These are phyloP conservation scores for Anarrhichthys ocellatus DNA, from an alignment of 2,113 vertebrate genomes.

Conservation along the genomic window DNA sequence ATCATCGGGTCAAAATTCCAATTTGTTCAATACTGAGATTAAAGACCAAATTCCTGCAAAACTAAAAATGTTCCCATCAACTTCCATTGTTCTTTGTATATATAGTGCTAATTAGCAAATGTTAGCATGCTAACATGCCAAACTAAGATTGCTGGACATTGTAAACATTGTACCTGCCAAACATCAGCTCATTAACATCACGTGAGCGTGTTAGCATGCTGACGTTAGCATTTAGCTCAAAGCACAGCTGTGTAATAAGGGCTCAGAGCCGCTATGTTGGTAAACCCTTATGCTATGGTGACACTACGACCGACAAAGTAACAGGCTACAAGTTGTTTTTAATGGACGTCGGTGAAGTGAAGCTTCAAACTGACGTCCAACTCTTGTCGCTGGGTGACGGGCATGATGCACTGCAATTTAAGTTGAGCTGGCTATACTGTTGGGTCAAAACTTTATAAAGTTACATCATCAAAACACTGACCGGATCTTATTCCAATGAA, in stretches of 20 bases:
- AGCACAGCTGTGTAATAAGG: too few relatives aligned
- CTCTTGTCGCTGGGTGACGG: neutral
- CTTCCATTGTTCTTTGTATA: neutral
- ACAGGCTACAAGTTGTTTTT: neutral
- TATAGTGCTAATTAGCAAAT: neutral
- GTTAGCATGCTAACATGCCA: too few relatives aligned
- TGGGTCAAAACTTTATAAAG: neutral
- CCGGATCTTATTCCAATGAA: neutral
- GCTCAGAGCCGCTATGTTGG: too few relatives aligned
- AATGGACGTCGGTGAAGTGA: neutral
- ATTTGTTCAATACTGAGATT: neutral
- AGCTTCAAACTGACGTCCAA: neutral
- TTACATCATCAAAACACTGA: slow-evolving; percentile 6
- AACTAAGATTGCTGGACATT: too few relatives aligned
- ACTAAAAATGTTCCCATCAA: neutral
- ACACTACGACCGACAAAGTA: neutral
- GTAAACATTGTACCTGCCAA: too few relatives aligned
- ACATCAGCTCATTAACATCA: too few relatives aligned
- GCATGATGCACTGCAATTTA: neutral
- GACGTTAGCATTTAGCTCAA: too few relatives aligned
- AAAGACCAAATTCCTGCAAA: neutral
- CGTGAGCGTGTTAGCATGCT: too few relatives aligned
- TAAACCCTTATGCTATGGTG: too few relatives aligned
- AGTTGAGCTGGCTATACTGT: neutral
- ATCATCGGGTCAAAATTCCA: neutral